These are phyloP conservation scores for Camponotus fellah DNA, from an alignment of 2,888 invertebrate genomes.

Conservation along the genomic window DNA sequence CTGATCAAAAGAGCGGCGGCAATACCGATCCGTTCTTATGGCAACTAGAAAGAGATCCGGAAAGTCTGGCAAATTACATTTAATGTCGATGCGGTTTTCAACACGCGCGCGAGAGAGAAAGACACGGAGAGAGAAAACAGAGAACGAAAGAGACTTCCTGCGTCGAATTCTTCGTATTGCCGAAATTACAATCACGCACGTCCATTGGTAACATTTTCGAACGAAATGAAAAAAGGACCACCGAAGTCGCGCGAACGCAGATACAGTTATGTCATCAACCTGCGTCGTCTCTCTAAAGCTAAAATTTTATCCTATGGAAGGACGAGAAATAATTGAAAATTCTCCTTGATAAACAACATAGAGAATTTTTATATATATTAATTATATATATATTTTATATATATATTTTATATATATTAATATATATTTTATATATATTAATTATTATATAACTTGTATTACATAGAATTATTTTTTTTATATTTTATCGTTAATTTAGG, in stretches of 20 bases:
- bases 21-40: not conserved
- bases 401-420: too few species aligned
- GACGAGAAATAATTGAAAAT: constrained; percentile 55
- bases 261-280: constrained; percentile 66
- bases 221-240: constrained; percentile 30
- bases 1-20: constrained; percentile 1
- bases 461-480: not conserved
- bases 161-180: constrained; percentile 6
- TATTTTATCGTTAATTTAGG: not conserved
- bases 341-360: not conserved
- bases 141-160: constrained; percentile 48
- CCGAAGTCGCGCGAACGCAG: not conserved
- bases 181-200: constrained; percentile 65
- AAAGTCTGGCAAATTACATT: constrained; percentile 45
- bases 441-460: constrained; percentile 14
- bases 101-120: not conserved
- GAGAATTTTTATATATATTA: not conserved
- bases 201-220: constrained; percentile 8
- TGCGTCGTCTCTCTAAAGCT: constrained; percentile 16
- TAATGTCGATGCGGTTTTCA: constrained; percentile 41
- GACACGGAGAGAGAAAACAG: not conserved
- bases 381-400: constrained; percentile 22
- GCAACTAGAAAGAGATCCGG: constrained; percentile 40
- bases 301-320: constrained; percentile 31
- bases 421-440: not conserved